Evolutionary conservation across 2,888 invertebrate species (phyloP).

Genomic region (Megamerina dolium): DNA sequence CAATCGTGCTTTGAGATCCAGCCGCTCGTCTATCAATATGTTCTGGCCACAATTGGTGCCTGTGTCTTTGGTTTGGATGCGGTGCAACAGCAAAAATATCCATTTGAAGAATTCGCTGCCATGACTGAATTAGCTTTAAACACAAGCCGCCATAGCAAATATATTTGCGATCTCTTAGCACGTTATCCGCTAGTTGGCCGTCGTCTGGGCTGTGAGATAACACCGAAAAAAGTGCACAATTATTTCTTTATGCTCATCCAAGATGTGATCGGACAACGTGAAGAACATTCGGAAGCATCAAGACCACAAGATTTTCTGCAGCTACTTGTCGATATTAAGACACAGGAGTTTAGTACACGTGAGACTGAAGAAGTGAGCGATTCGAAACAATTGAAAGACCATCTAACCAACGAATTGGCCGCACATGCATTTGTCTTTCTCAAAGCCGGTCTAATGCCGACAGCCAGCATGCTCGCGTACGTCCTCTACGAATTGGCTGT

Average conservation of each 20-base stretch:
- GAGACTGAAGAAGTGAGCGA: constrained; percentile 26
- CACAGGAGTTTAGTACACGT: constrained; percentile 33
- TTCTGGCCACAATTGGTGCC: constrained; percentile 32
- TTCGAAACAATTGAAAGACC: constrained; percentile 28
- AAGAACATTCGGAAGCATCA: constrained; percentile 16
- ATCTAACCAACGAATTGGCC: constrained; percentile 39
- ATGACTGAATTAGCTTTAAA: constrained; percentile 37
- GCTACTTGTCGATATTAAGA: constrained; percentile 53
- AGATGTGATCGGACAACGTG: constrained; percentile 31
- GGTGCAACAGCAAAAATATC: constrained; percentile 26
- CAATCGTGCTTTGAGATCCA: constrained; percentile 28
- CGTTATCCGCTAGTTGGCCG: constrained; percentile 35
- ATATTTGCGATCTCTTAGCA: constrained; percentile 30
- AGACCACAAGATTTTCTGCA: constrained; percentile 54
- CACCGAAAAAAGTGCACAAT: constrained; percentile 28
- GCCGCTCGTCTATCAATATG: constrained; percentile 33
- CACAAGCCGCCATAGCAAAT: constrained; percentile 30
- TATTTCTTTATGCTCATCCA: constrained; percentile 32
- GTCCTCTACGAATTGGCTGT: constrained; percentile 40
- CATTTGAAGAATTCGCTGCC: constrained; percentile 33
- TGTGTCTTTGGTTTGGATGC: constrained; percentile 35
- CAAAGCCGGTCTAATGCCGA: constrained; percentile 59
- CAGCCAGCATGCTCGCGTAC: constrained; percentile 58
- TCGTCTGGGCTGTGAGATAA: constrained; percentile 28
- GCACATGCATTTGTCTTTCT: constrained; percentile 45